Evolutionary conservation across 2,888 invertebrate genomes (phyloP).

Genomic region (Andrena fulva): DNA sequence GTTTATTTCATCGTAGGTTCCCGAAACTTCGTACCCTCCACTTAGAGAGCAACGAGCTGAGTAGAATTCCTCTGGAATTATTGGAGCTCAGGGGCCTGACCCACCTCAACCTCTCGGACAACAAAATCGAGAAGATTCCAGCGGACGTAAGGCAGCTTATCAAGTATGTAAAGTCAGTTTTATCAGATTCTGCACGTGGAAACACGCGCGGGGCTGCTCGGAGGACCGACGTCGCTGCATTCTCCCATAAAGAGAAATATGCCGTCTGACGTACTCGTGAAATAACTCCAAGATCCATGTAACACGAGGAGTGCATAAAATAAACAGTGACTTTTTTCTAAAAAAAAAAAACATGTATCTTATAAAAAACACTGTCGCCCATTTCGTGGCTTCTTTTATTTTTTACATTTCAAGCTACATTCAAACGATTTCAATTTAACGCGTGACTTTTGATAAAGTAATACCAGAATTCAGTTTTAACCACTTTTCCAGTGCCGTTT

Average conservation of each 20-base stretch:
- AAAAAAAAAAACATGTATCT: background rate
- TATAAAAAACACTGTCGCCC: background rate
- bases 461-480: background rate
- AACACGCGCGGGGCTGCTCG: background rate
- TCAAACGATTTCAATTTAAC: background rate
- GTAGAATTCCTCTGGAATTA: slow-evolving; percentile 87
- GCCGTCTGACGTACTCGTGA: background rate
- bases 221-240: background rate
- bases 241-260: background rate
- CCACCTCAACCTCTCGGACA: slow-evolving; percentile 89
- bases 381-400: background rate
- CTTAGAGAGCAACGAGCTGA: slow-evolving; percentile 87
- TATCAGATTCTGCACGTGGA: slow-evolving; percentile 6
- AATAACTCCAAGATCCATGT: background rate
- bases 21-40: slow-evolving; percentile 79
- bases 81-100: slow-evolving; percentile 87
- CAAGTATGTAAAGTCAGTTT: slow-evolving; percentile 85
- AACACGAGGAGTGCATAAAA: background rate
- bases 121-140: slow-evolving; percentile 88
- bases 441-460: background rate
- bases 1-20: slow-evolving; percentile 73
- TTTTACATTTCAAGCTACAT: background rate
- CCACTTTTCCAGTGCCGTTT: background rate
- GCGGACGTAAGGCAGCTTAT: slow-evolving; percentile 87
- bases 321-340: background rate